Evolutionary conservation across 2,888 invertebrate species (phyloP), one percentile per base, ranked within the genome.

Genomic region (Dione juno): DNA sequence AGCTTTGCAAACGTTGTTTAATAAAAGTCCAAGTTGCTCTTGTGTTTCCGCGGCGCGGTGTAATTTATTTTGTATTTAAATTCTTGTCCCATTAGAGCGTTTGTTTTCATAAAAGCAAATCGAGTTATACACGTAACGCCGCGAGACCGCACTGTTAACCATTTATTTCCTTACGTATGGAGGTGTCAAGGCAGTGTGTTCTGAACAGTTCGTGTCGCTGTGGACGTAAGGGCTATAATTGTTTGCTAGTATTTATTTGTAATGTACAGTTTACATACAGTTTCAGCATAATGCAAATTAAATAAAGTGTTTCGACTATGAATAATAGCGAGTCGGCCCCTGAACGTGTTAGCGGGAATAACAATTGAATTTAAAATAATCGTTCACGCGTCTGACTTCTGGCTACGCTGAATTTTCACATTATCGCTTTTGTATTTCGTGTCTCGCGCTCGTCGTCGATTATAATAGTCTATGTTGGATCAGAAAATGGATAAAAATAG

Each of bases 281-380:
- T 87, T 86, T 86, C 83, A 84, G 86, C 84, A 84, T 87, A 87
- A 88, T 84, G 85, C 84, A 90, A 92, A 90, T 92, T 90, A 88
- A 90, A 91, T 91, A 88, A 88, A 86, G 83, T 85, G 85, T 84
- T 86, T 83, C 82, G 85, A 84, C 86, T 88, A 83, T 85, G 85
- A 87, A 85, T 87, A 85, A 86, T 84, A 82, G 79, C 75, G 63
- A 59, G 72, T 74, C 73, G 61, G 73, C 71, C 76, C 74, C 75
- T 70, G 71, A 76, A 75, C 77, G 75, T 75, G 75, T 73, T 77
- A 75, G 66, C 43, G 65, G 67, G 64, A 73, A 75, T 71, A 74
- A 73, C 74, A 73, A 77, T 75, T 67, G 67, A 72, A 69, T 72
- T 72, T 71, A 74, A 74, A 74, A 72, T 72, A 74, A 63, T 75